Base-by-base conservation (phyloP, 2,113 vertebrate species). In the Stegostoma tigrinum region DNA sequence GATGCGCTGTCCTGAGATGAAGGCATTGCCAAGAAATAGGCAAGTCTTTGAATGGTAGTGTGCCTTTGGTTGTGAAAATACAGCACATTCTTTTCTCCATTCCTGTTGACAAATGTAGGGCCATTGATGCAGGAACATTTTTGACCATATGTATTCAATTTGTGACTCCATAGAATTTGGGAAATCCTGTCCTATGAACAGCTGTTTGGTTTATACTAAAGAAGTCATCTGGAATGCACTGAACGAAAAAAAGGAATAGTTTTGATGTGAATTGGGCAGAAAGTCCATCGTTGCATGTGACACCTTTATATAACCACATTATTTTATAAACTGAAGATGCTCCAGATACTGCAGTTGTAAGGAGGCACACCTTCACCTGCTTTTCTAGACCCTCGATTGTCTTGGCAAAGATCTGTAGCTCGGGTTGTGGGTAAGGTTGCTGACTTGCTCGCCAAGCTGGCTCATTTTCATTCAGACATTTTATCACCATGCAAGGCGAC, bases 161-260 rank as follows among this genome's bases (percentile, higher is more conserved):
- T 93, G 34, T 66, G 89, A 67, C 61, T 67, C 89, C n/a, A 23
- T 93, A n/a, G 21, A 93, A 61, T 19, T 38, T 66, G 89, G 89
- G 89, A 93, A 93, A 93, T 93, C 89, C 89, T 93, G 89, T 61
- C 34, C 89, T 66, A n/a, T 93, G 61, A 17, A 66, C 89, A 67
- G 89, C 61, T 93, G 89, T 93, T 93, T 93, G 61, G 61, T 61
- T 93, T 67, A 66, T 67, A 34, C 30, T 23, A 67, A 64, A 93
- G 61, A 45, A 93, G 89, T 93, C 89, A n/a, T 42, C 89, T 93
- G 61, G 34, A 67, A 66, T 66, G 89, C 89, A 21, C 89, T 38
- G 19, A 66, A n/a, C 64, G 23, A 23, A 17, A 15, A 38, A 93
- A 93, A 93, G 42, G 64, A 67, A 64, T 19, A 93, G 61, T 93